Base-by-base conservation (phyloP, 2,113 vertebrate genomes). In the Catharus bicknelli region DNA sequence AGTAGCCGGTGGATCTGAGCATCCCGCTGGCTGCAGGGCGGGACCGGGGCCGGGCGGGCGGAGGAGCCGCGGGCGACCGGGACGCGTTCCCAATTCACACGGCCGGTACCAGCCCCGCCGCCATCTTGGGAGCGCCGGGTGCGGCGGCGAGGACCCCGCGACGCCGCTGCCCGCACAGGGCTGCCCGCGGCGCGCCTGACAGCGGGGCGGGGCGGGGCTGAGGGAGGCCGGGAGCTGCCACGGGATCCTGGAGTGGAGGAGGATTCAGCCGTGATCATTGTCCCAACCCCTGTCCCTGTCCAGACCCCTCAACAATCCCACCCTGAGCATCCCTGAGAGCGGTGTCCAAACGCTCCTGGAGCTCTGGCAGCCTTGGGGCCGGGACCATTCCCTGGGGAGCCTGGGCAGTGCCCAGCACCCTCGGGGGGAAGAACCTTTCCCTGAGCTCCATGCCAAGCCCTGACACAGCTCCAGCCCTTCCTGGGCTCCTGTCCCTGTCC, bases 1-100 rank as follows among this genome's bases (percentile, higher is more conserved):
- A 99, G 94, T 99, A 99, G 45, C 98, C 99, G 86, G 98, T 99
- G 97, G 98, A 98, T 40, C 98, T 97, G 95, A 99, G 95, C 99
- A 99, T 99, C 94, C 69, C 83, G 34, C 86, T 59, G 80, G 93
- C 64, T 64, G 86, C 94, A 30, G 86, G 70, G 76, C 95, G 93
- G 96, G 91, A 95, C 54, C 42, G 67, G 61, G 48, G 47, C 40
- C 94, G 91, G 80, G 77, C n/a, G 82, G 80, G 21, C 11, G 13
- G 79, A 68, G 83, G 47, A 32, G 75, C 51, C 30, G 47, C 40
- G 25, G 72, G 86, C 92, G 82, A 93, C 70, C 25, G 45, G 75
- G 16, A 57, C n/a, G 11, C 59, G 20, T 67, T 78, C 74, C 54
- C 68, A 22, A 72, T 63, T 93, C 87, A 93, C 73, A 50, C 34